Conservation (phyloP, 2,113 vertebrate genomes). For the Todiramphus saurophagus region DNA sequence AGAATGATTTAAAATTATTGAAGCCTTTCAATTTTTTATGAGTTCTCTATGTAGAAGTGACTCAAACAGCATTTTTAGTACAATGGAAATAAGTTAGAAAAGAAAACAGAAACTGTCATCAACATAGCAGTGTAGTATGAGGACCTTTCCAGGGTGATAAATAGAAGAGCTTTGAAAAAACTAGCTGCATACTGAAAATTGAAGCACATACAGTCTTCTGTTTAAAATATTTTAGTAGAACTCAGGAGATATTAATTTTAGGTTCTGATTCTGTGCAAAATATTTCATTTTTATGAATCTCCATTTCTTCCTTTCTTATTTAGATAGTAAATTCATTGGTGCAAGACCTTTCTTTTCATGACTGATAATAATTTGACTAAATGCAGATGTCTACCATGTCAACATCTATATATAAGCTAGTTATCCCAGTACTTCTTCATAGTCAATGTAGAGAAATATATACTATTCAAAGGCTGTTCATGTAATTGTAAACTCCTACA, state of each 20-base stretch:
- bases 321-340: not conserved
- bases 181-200: not conserved
- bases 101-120: slow-evolving; percentile 32
- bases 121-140: not conserved
- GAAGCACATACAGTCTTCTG: not conserved
- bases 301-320: not conserved
- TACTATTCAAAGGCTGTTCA: not conserved
- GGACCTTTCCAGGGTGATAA: not conserved
- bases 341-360: not conserved
- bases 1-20: slow-evolving; percentile 77
- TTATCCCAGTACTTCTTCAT: not conserved
- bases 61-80: slow-evolving; percentile 54
- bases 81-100: slow-evolving; percentile 56
- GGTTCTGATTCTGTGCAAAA: not conserved
- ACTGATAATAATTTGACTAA: not conserved
- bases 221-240: not conserved
- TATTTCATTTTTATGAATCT: not conserved
- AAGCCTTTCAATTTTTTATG: slow-evolving; percentile 77
- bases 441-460: not conserved
- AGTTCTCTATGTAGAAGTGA: slow-evolving; percentile 60
- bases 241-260: not conserved
- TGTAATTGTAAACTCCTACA: not conserved
- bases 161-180: not conserved
- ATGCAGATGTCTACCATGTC: not conserved
- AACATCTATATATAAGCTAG: not conserved